These are phyloP conservation scores for Plebejus argus DNA, from an alignment of 2,888 invertebrate species.

Conservation along the genomic window DNA sequence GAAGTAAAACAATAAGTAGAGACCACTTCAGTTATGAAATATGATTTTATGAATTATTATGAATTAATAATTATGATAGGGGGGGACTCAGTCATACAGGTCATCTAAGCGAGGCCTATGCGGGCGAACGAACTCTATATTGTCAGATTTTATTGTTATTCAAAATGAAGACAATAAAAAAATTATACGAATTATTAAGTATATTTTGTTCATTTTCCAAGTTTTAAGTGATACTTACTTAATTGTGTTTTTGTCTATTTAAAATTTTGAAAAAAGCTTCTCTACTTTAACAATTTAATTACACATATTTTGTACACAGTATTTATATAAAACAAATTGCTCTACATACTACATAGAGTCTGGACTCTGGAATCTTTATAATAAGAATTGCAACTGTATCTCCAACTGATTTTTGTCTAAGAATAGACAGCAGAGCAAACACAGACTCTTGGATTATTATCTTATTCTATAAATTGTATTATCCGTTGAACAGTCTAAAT, in stretches of 20 bases:
- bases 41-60: neutral
- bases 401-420: too few relatives aligned
- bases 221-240: too few relatives aligned
- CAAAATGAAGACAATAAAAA: neutral
- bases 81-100: neutral
- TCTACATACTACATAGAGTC: neutral
- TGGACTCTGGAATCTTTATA: too few relatives aligned
- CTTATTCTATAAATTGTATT: too few relatives aligned
- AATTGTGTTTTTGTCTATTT: too few relatives aligned
- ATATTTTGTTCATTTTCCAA: neutral
- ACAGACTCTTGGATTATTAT: too few relatives aligned
- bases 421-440: too few relatives aligned
- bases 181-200: too few relatives aligned
- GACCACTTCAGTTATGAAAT: constrained; percentile 2
- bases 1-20: neutral
- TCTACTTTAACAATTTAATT: too few relatives aligned
- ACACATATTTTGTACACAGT: too few relatives aligned
- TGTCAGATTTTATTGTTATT: neutral
- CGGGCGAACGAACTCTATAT: neutral
- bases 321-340: neutral
- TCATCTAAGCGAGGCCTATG: neutral
- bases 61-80: neutral
- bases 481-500: too few relatives aligned
- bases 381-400: neutral
- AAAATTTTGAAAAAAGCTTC: too few relatives aligned